Evolutionary conservation across 2,888 invertebrate genomes (phyloP).

Genomic region (Cerceris rybyensis): DNA sequence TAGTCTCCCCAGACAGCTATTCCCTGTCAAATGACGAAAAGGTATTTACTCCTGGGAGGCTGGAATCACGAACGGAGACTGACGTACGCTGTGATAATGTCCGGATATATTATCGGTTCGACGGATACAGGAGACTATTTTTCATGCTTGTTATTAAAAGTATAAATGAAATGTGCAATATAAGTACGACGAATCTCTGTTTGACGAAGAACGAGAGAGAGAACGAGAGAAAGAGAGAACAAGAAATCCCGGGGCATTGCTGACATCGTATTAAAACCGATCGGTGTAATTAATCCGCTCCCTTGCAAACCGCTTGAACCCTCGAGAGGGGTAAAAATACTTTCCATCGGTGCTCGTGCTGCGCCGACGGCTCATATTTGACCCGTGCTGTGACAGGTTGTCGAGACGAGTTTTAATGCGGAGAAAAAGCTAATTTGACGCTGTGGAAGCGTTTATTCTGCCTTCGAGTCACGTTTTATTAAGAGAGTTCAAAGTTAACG

Average conservation of each 20-base stretch:
- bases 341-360: conserved; percentile 18
- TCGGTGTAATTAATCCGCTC: conserved; percentile 48
- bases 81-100: conserved; percentile 22
- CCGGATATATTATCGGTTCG: conserved; percentile 15
- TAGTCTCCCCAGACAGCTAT: conserved; percentile 58
- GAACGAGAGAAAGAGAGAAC: background rate
- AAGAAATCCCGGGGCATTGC: conserved; percentile 40
- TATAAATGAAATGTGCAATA: no score
- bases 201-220: no score
- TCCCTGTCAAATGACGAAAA: conserved; percentile 47
- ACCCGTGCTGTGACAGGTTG: conserved; percentile 43
- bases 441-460: conserved; percentile 18
- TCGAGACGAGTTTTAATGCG: conserved; percentile 42
- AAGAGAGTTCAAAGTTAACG: background rate
- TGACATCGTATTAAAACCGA: conserved; percentile 32
- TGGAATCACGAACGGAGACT: conserved; percentile 34
- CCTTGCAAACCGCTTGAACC: conserved; percentile 29
- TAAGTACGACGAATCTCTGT: no score
- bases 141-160: no score
- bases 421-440: conserved; percentile 50
- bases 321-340: conserved; percentile 25
- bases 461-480: conserved; percentile 31
- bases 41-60: conserved; percentile 45
- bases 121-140: background rate
- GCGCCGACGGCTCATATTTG: conserved; percentile 43